Percentiles rank a stretch among this genome's conserved stretches.
Conservation (phyloP, 2,113 vertebrate species). For the Eulemur macaco region DNA sequence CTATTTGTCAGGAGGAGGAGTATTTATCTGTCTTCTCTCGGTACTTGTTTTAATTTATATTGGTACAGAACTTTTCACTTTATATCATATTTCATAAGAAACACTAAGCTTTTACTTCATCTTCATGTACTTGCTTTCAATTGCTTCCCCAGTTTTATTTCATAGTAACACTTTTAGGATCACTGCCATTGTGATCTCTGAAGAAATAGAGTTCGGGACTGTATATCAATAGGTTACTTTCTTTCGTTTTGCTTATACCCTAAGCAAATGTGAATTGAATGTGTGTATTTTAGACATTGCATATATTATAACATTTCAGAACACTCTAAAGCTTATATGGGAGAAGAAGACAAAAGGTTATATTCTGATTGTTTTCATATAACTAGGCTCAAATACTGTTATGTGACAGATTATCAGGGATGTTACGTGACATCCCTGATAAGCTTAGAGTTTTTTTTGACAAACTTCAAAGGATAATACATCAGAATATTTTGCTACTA, state of each 20-base stretch:
- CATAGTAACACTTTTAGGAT: constrained; percentile 65
- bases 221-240: neutral
- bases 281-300: neutral
- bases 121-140: constrained; percentile 49
- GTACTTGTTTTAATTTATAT: constrained; percentile 59
- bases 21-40: constrained; percentile 29
- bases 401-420: neutral
- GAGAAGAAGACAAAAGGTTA: neutral
- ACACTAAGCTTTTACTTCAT: constrained; percentile 63
- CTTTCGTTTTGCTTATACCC: constrained; percentile 8
- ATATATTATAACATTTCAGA: neutral
- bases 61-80: constrained; percentile 38
- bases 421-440: neutral
- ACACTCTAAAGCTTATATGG: neutral
- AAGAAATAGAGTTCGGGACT: constrained; percentile 7
- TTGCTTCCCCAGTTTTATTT: constrained; percentile 58
- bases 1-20: constrained; percentile 1
- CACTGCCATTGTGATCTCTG: constrained; percentile 23
- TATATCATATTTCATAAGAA: constrained; percentile 58
- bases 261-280: constrained; percentile 28
- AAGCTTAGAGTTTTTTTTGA: neutral
- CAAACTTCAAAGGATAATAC: neutral
- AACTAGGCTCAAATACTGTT: neutral
- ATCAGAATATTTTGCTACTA: neutral
- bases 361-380: neutral